phyloP scores from a whole-genome alignment of 2,113 vertebrate species.

The Cavia porcellus region DNA sequence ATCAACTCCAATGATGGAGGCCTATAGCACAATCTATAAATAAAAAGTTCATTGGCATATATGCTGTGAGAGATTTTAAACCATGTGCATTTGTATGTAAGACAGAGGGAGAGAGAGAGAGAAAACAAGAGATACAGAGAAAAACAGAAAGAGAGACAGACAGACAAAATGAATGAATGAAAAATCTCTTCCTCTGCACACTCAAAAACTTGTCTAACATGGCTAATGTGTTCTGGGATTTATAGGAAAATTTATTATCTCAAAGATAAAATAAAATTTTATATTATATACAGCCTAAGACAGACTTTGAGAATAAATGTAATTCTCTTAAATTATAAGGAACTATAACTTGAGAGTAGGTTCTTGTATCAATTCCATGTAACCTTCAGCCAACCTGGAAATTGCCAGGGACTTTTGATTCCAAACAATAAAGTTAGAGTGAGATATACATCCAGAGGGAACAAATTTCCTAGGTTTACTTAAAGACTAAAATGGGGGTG shows the following conservation, averaged over 20 bases:
- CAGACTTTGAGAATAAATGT: conserved; percentile 31
- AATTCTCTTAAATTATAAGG: conserved; percentile 72
- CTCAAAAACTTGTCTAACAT: conserved; percentile 67
- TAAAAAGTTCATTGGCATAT: neutral
- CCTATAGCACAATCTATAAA: neutral
- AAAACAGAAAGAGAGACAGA: neutral
- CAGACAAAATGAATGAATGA: neutral
- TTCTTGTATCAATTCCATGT: conserved; percentile 48
- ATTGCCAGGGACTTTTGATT: conserved; percentile 67
- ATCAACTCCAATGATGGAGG: neutral
- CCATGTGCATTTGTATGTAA: neutral
- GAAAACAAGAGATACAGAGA: neutral
- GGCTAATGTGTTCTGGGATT: conserved; percentile 61
- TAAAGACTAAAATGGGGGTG: conserved; percentile 7
- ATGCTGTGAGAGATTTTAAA: neutral
- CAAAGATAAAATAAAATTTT: conserved; percentile 77
- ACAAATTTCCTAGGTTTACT: conserved; percentile 41
- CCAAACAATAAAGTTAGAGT: conserved; percentile 56
- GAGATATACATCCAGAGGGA: neutral
- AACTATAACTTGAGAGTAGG: conserved; percentile 19
- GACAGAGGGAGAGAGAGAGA: neutral
- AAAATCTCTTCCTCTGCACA: neutral
- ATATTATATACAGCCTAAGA: conserved; percentile 67
- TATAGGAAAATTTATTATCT: conserved; percentile 78
- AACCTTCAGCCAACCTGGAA: conserved; percentile 64